A percentile compares a stretch with the other conserved stretches of the same genome.
Conservation (phyloP, 2,113 vertebrate species). For the Oreochromis spilurus region DNA sequence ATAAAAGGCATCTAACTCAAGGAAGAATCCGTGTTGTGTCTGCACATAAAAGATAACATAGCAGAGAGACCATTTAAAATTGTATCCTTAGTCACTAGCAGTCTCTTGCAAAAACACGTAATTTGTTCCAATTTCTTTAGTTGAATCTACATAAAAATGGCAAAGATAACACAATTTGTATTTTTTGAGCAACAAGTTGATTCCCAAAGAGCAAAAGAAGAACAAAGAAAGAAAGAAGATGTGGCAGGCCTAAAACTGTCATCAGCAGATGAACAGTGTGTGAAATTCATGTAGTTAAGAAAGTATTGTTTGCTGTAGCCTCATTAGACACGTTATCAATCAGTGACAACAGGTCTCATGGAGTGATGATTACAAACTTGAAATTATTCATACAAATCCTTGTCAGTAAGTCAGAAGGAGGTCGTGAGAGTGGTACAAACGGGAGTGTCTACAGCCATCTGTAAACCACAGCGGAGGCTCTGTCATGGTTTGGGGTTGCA, state of each 20-base stretch:
- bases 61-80: neutral
- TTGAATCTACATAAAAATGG: neutral
- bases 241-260: neutral
- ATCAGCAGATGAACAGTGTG: neutral
- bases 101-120: neutral
- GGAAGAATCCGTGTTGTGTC: neutral
- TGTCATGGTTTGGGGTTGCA: neutral
- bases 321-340: neutral
- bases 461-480: neutral
- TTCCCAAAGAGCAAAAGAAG: neutral
- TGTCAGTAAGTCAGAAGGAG: neutral
- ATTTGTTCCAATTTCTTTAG: neutral
- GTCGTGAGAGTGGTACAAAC: neutral
- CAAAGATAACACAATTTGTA: neutral
- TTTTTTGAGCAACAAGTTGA: neutral
- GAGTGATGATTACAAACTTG: neutral
- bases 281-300: neutral
- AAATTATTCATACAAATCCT: neutral
- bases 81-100: neutral
- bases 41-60: neutral
- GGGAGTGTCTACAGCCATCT: neutral
- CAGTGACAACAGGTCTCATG: neutral
- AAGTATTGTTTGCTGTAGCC: neutral
- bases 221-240: neutral
- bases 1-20: neutral